phyloP scores from a whole-genome alignment of 2,888 invertebrate species.

The Portevinia maculata region DNA sequence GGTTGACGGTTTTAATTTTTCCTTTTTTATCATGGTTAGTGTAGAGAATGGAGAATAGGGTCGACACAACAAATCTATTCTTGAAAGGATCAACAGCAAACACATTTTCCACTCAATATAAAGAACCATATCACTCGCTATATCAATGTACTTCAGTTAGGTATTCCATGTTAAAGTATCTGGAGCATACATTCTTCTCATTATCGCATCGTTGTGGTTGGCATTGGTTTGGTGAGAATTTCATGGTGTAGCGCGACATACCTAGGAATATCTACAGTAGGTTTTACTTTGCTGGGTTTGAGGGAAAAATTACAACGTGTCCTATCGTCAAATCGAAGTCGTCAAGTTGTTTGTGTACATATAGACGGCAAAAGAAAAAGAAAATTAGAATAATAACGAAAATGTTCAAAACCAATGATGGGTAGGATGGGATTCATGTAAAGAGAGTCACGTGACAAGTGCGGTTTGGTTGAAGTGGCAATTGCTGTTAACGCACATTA shows the following conservation, averaged over 20 bases:
- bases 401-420: background rate
- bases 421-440: background rate
- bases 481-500: background rate
- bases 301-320: slow-evolving; percentile 80
- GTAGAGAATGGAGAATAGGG: slow-evolving; percentile 16
- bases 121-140: slow-evolving; percentile 11
- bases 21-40: slow-evolving; percentile 22
- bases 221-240: slow-evolving; percentile 1
- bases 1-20: slow-evolving; percentile 25
- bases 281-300: too few relatives aligned
- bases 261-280: background rate
- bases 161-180: slow-evolving; percentile 32
- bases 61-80: slow-evolving; percentile 27
- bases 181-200: slow-evolving; percentile 5
- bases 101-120: slow-evolving; percentile 63
- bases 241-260: slow-evolving; percentile 3
- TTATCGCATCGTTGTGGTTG: slow-evolving; percentile 17
- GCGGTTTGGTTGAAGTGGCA: slow-evolving; percentile 39
- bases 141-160: slow-evolving; percentile 10
- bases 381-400: slow-evolving; percentile 16
- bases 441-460: slow-evolving; percentile 47
- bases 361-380: slow-evolving; percentile 19
- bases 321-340: slow-evolving; percentile 80
- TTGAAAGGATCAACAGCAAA: slow-evolving; percentile 64
- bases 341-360: slow-evolving; percentile 25